Conservation (phyloP, 2,113 vertebrate genomes). For the Austrofundulus limnaeus region DNA sequence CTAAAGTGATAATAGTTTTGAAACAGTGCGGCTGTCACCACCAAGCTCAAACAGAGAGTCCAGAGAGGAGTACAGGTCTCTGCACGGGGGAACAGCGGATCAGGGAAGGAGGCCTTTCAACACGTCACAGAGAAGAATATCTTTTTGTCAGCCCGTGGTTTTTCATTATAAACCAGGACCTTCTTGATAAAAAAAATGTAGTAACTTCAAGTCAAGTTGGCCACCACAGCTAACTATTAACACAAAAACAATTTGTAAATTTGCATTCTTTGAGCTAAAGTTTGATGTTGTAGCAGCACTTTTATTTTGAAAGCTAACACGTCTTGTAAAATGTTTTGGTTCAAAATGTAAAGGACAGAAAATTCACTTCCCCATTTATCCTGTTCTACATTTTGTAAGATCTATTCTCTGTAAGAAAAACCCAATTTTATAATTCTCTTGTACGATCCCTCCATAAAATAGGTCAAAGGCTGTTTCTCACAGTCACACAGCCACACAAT, state of each 20-base stretch:
- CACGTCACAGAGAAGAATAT: conserved; percentile 55
- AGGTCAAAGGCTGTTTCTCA: conserved; percentile 49
- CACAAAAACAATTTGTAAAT: no score
- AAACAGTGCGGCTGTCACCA: conserved; percentile 66
- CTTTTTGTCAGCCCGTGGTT: conserved; percentile 34
- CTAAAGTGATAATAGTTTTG: conserved; percentile 62
- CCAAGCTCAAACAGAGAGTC: conserved; percentile 39
- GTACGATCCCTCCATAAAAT: conserved; percentile 1
- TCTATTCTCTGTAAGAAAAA: neutral
- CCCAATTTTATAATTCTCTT: neutral
- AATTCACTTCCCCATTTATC: no score
- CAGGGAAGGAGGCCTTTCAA: conserved; percentile 60
- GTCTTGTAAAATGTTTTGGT: no score
- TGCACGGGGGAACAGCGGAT: conserved; percentile 14
- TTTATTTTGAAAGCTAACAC: no score
- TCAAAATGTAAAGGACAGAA: neutral
- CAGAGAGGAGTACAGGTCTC: conserved; percentile 37
- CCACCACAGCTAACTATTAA: no score
- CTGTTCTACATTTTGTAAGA: no score
- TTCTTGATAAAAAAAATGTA: conserved; percentile 31
- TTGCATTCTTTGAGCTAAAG: no score
- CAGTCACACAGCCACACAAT: conserved; percentile 24
- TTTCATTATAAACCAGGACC: conserved; percentile 34
- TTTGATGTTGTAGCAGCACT: no score
- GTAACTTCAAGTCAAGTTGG: no score